Conservation (phyloP, 53 echinoderm and acorn worm genomes). For the Hippasteria phrygiana region DNA sequence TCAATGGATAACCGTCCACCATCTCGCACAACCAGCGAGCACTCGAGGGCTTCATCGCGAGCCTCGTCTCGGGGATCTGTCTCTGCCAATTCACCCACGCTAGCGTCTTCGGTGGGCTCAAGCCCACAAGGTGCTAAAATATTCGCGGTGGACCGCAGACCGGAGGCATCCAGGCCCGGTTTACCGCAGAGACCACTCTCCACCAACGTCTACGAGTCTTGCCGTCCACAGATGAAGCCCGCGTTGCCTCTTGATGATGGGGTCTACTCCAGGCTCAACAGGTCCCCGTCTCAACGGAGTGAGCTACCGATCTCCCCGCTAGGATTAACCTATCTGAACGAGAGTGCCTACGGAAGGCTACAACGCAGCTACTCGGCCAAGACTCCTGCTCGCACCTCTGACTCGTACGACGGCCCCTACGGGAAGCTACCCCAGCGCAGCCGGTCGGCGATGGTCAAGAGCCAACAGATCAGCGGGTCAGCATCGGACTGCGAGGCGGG, state of each 20-base stretch:
- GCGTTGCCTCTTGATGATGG: constrained; percentile 15
- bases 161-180: constrained; percentile 7
- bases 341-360: constrained; percentile 13
- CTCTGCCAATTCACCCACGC: constrained; percentile 14
- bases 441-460: constrained; percentile 45
- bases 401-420: not conserved
- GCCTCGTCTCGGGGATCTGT: constrained; percentile 23
- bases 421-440: constrained; percentile 14
- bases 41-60: constrained; percentile 13
- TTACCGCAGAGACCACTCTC: constrained; percentile 42
- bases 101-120: constrained; percentile 4
- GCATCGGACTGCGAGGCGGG: constrained; percentile 31
- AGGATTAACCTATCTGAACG: not conserved
- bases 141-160: constrained; percentile 15
- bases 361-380: constrained; percentile 59
- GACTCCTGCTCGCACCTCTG: constrained; percentile 3
- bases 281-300: constrained; percentile 17
- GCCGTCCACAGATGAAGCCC: constrained; percentile 6
- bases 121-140: constrained; percentile 26
- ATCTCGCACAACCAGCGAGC: constrained; percentile 26
- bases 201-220: constrained; percentile 44
- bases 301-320: not conserved
- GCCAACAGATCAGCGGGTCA: not conserved
- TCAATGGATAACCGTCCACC: not conserved
- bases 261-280: constrained; percentile 43